Conservation (phyloP, 2,113 vertebrate genomes). For the Centropristis striata region DNA sequence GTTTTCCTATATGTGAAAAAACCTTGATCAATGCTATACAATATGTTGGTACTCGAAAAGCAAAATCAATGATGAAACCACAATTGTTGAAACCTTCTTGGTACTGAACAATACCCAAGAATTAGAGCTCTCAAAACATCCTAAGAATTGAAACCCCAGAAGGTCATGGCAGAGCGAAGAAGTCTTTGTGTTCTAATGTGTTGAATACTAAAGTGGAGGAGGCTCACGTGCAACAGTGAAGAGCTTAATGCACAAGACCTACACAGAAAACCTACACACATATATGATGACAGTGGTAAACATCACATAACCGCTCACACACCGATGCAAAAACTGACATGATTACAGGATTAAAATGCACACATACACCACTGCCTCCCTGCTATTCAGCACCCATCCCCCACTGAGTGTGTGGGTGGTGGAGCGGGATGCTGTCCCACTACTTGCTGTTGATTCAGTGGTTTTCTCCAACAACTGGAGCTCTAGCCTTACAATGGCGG, state of each 20-base stretch:
- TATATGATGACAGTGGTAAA: not conserved
- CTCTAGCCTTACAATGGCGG: slow-evolving; percentile 2
- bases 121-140: not conserved
- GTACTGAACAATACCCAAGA: not conserved
- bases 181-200: slow-evolving; percentile 10
- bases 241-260: not conserved
- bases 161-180: not conserved
- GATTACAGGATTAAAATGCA: not conserved
- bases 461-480: slow-evolving; percentile 15
- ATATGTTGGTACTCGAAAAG: not conserved
- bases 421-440: slow-evolving; percentile 15
- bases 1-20: too few relatives aligned
- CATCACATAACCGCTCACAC: not conserved
- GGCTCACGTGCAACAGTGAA: not conserved
- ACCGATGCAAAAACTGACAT: not conserved
- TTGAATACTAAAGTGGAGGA: not conserved
- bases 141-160: not conserved
- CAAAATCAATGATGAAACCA: not conserved
- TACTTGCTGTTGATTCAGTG: slow-evolving; percentile 26
- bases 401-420: slow-evolving; percentile 11
- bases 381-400: slow-evolving; percentile 23
- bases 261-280: not conserved
- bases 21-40: too few relatives aligned
- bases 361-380: not conserved
- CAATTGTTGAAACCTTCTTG: not conserved